Evolutionary conservation across 2,888 invertebrate species (phyloP), one percentile per base, ranked within the genome.

Genomic region (Xestobium rufovillosum): DNA sequence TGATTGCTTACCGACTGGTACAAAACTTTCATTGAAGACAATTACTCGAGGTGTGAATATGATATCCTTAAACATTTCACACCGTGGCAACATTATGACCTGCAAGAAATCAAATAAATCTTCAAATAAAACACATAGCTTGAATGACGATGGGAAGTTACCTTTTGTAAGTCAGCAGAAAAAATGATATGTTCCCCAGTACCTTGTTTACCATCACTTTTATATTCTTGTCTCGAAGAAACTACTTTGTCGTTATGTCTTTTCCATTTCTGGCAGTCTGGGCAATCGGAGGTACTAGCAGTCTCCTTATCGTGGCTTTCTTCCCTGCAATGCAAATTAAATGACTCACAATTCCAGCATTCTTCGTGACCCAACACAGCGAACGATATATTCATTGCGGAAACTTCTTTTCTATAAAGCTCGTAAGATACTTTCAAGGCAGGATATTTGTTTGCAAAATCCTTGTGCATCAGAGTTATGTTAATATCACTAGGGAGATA

Each of bases 401-500:
- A 33, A 13, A 50, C 39, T 33, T 29, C 19, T 23, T 39, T 28
- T 10, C 48, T 25, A 32, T 48, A 48, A 10, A 48, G 32, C 10
- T 50, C 44, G 36, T 51, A 49, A 3, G 43, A 50, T 15, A 38
- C 28, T 12, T 36, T 28, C 14, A 31, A 30, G 12, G 37, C 16
- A 12, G 47, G 42, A 32, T 44, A 15, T 27, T 50, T 49, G 33
- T 44, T 17, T 25, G 37, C 25, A 38, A 46, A 51, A 43, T 50
- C 41, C 16, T 41, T 34, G 31, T 44, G 39, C 48, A 49, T 49
- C 9, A 41, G 28, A 14, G 38, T 44, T 33, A 49, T 40, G n/a
- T 31, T 47, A 23, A 47, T 36, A 31, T 51, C 46, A 41, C 47
- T 44, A 4, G 49, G 42, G 13, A 47, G n/a, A n/a, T n/a, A n/a